Evolutionary conservation across 2,888 invertebrate genomes (phyloP).

Genomic region (Drosophila mimetica): DNA sequence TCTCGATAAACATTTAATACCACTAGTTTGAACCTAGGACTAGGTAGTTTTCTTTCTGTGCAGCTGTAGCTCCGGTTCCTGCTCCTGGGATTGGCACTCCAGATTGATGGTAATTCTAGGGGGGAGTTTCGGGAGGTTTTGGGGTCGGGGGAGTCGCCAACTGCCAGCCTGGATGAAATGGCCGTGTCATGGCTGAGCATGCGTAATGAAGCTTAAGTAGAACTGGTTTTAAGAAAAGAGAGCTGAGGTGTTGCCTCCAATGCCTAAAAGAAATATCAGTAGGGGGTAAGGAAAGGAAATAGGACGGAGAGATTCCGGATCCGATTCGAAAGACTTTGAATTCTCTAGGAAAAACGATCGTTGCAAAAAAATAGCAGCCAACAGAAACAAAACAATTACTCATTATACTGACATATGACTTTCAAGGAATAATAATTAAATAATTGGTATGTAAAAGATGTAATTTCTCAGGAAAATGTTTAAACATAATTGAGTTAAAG

Average conservation of each 20-base stretch:
- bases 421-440: too few relatives aligned
- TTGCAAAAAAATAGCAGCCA: neutral
- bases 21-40: too few relatives aligned
- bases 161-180: slow-evolving; percentile 56
- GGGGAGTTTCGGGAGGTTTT: slow-evolving; percentile 4
- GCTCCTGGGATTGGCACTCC: slow-evolving; percentile 45
- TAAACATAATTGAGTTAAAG: neutral
- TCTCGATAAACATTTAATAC: too few relatives aligned
- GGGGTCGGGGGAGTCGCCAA: slow-evolving; percentile 15
- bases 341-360: slow-evolving; percentile 16
- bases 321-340: slow-evolving; percentile 21
- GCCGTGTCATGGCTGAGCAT: slow-evolving; percentile 74
- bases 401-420: too few relatives aligned
- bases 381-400: too few relatives aligned
- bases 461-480: too few relatives aligned
- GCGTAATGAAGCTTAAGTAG: slow-evolving; percentile 78
- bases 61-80: slow-evolving; percentile 38
- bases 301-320: slow-evolving; percentile 11
- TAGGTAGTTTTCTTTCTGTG: slow-evolving; percentile 2
- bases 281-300: neutral
- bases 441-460: too few relatives aligned
- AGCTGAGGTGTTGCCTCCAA: slow-evolving; percentile 33
- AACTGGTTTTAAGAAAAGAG: slow-evolving; percentile 65
- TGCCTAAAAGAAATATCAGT: slow-evolving; percentile 6
- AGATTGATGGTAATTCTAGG: slow-evolving; percentile 42